These are phyloP conservation scores for Stercorarius parasiticus DNA, from an alignment of 2,113 vertebrate genomes.

Conservation along the genomic window DNA sequence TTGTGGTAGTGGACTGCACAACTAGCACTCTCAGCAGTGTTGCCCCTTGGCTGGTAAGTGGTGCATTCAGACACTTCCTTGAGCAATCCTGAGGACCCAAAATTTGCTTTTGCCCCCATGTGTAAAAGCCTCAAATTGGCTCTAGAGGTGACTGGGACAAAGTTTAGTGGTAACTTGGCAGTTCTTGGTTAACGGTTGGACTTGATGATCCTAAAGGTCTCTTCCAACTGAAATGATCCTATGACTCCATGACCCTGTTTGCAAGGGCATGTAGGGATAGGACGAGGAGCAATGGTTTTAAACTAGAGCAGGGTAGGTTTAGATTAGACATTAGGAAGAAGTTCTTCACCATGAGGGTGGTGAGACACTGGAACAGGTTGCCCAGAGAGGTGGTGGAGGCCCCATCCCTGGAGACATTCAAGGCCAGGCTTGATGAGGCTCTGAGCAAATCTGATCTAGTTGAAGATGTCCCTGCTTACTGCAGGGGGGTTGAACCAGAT, in stretches of 20 bases:
- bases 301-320: no score
- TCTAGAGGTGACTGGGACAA: background rate
- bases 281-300: no score
- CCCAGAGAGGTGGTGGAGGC: no score
- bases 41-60: background rate
- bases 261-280: no score
- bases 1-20: background rate
- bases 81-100: background rate
- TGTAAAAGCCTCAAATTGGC: fast-evolving
- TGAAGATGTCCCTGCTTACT: no score
- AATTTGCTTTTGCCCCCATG: background rate
- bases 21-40: background rate
- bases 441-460: no score
- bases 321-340: no score
- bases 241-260: background rate
- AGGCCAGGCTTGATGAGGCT: no score
- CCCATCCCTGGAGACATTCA: no score
- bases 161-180: background rate
- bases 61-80: background rate
- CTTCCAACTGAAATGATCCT: background rate
- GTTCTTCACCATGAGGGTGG: no score
- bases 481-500: background rate
- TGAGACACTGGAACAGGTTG: no score
- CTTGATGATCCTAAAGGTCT: background rate
- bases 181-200: background rate